A percentile compares a stretch with the other conserved stretches of the same genome.
Conservation (phyloP, 2,888 invertebrate species). For the Trissolcus japonicus region DNA sequence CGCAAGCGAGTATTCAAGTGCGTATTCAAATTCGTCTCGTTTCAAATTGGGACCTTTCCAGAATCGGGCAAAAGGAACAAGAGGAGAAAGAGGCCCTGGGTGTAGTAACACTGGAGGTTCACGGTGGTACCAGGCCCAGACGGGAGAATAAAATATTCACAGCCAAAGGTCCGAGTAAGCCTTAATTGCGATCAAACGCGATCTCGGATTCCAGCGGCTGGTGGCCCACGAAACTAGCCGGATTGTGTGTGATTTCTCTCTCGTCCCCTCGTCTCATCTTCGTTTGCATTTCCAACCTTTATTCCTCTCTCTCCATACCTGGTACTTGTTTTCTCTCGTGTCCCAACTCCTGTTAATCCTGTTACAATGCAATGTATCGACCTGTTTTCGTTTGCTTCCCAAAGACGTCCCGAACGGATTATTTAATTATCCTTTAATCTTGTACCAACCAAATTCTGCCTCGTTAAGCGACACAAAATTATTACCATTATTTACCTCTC, state of each 20-base stretch:
- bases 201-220: constrained; percentile 76
- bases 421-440: constrained; percentile 72
- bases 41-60: constrained; percentile 71
- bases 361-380: constrained; percentile 76
- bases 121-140: constrained; percentile 43
- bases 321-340: constrained; percentile 62
- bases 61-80: constrained; percentile 34
- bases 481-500: no score
- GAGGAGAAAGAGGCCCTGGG: constrained; percentile 20
- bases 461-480: neutral
- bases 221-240: constrained; percentile 69
- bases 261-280: constrained; percentile 42
- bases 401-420: constrained; percentile 70
- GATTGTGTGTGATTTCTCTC: constrained; percentile 39
- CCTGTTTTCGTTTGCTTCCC: constrained; percentile 71
- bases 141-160: constrained; percentile 74
- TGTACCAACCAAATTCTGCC: constrained; percentile 13
- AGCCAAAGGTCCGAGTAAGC: constrained; percentile 70
- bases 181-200: constrained; percentile 77
- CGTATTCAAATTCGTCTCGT: constrained; percentile 74
- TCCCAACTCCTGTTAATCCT: constrained; percentile 75
- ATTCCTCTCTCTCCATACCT: constrained; percentile 33
- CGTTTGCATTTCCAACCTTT: constrained; percentile 59
- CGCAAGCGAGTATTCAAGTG: constrained; percentile 56
- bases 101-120: constrained; percentile 52